These are phyloP conservation scores for Deilephila porcellus DNA, from an alignment of 2,888 invertebrate species.

Conservation along the genomic window DNA sequence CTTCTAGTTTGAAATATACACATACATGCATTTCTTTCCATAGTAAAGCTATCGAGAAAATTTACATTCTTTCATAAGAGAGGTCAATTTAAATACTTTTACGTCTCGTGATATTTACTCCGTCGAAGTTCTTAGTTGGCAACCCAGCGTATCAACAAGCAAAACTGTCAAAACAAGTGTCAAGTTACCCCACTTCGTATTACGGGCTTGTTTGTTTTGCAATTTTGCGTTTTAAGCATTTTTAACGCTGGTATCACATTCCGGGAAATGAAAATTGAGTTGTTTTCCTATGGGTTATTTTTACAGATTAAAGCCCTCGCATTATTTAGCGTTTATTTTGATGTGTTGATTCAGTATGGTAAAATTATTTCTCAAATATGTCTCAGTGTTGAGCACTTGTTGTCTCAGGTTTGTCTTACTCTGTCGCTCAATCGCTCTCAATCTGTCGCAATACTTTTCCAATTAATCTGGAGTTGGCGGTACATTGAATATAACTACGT, in stretches of 20 bases:
- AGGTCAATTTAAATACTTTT: not conserved
- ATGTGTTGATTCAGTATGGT: not conserved
- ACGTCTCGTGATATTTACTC: not conserved
- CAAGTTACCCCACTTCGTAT: not conserved
- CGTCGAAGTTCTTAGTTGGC: not conserved
- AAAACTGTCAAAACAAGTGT: conserved; percentile 15
- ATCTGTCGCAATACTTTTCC: no score
- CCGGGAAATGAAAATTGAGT: not conserved
- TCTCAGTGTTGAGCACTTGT: no score
- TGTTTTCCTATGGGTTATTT: conserved; percentile 9
- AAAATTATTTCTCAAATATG: no score
- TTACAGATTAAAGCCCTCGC: conserved; percentile 5
- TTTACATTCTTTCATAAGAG: no score
- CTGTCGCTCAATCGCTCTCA: no score
- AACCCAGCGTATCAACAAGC: not conserved
- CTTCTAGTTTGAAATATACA: no score
- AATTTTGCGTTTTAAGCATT: conserved; percentile 1
- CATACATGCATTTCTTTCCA: no score
- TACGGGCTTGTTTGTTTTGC: conserved; percentile 6
- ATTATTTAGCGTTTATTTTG: not conserved
- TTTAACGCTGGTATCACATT: not conserved
- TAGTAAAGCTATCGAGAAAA: no score
- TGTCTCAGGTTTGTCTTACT: no score
- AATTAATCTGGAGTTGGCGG: no score
- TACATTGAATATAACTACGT: no score